Conservation (phyloP, 2,113 vertebrate genomes). For the Microtus montanus region DNA sequence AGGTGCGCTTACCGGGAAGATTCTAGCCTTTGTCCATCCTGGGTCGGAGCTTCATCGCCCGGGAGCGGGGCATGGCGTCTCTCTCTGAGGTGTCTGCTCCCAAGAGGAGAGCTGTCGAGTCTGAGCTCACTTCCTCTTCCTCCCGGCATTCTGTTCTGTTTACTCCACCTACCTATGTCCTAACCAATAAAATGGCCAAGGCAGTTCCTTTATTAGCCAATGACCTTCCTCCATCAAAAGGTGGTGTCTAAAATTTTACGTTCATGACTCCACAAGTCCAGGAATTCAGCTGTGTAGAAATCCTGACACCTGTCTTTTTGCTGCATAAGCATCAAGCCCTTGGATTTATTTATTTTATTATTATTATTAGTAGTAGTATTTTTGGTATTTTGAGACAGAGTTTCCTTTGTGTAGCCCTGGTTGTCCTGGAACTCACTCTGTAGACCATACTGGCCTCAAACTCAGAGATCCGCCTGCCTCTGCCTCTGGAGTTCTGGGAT, state of each 20-base stretch:
- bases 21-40: too few species aligned
- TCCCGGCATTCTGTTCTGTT: too few species aligned
- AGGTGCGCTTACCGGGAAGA: too few species aligned
- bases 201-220: too few species aligned
- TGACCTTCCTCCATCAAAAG: too few species aligned
- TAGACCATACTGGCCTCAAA: background rate
- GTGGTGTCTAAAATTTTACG: background rate
- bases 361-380: background rate
- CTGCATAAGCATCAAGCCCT: background rate
- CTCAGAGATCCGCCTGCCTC: background rate
- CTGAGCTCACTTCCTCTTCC: too few species aligned
- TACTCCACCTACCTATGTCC: too few species aligned
- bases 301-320: conserved; percentile 4
- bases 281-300: background rate
- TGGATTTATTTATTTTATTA: background rate
- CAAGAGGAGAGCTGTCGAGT: too few species aligned
- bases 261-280: background rate
- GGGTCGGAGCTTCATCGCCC: too few species aligned
- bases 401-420: background rate
- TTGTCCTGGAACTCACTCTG: background rate
- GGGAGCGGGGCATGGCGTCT: too few species aligned
- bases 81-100: too few species aligned
- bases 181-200: too few species aligned
- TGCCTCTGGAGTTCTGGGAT: background rate
- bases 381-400: background rate